phyloP scores from a whole-genome alignment of 2,113 vertebrate genomes.

The Terrapene triunguis region DNA sequence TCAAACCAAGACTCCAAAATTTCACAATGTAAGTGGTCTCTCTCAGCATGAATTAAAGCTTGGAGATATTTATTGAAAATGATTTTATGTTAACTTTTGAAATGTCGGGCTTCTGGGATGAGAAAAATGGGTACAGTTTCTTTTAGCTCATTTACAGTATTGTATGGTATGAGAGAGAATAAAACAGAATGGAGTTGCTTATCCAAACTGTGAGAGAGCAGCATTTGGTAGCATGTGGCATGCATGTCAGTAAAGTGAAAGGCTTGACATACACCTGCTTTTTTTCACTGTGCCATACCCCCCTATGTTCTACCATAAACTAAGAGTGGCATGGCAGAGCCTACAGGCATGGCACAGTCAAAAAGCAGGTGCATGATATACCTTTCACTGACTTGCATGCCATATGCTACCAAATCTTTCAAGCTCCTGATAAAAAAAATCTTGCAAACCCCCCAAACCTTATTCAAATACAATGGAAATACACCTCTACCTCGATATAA shows the following conservation, averaged over 20 bases:
- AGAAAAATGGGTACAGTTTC: not conserved
- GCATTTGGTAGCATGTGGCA: slow-evolving; percentile 2
- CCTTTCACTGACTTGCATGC: not conserved
- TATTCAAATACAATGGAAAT: not conserved
- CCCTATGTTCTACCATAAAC: not conserved
- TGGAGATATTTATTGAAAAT: slow-evolving; percentile 18
- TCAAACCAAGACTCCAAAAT: not conserved
- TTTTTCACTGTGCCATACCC: accelerated
- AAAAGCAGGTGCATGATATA: slow-evolving; percentile 12
- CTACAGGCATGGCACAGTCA: not conserved
- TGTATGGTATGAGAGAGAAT: not conserved
- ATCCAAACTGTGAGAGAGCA: not conserved
- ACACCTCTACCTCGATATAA: no score
- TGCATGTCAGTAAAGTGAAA: not conserved
- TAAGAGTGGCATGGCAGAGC: slow-evolving; percentile 18
- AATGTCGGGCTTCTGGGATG: slow-evolving; percentile 3
- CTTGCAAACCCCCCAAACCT: accelerated
- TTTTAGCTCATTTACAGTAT: slow-evolving; percentile 17
- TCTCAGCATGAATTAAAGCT: not conserved
- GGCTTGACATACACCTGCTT: slow-evolving; percentile 33
- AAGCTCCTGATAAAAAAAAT: not conserved
- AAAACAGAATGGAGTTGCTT: slow-evolving; percentile 12
- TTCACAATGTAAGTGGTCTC: not conserved
- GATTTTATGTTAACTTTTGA: not conserved
- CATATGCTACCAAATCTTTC: not conserved